Conservation (phyloP, 1,140 invertebrate species). For the Drosophila ogumai region DNA sequence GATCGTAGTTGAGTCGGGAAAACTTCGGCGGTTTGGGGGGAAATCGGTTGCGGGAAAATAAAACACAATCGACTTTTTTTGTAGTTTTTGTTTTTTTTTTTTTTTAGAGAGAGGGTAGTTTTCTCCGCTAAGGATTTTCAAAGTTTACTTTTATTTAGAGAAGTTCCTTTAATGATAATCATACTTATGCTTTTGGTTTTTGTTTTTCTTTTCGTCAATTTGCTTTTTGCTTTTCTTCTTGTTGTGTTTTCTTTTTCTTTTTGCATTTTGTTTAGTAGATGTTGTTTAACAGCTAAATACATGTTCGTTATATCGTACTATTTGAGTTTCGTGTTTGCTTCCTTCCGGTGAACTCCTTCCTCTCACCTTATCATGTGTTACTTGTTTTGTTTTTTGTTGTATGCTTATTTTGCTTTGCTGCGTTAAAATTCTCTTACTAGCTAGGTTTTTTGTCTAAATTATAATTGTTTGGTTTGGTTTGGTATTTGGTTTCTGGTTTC, state of each 20-base stretch:
- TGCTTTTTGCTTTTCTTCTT: constrained; percentile 48
- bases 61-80: constrained; percentile 75
- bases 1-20: constrained; percentile 33
- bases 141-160: constrained; percentile 83
- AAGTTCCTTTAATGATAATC: constrained; percentile 83
- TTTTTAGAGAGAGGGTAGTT: constrained; percentile 79
- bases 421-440: constrained; percentile 79
- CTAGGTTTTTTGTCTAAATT: constrained; percentile 70
- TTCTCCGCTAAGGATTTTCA: constrained; percentile 83
- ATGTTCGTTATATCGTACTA: constrained; percentile 70
- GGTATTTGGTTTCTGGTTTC: constrained; percentile 69
- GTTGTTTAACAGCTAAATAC: constrained; percentile 77
- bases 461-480: constrained; percentile 67
- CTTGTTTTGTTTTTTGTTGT: constrained; percentile 13
- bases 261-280: constrained; percentile 40
- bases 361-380: constrained; percentile 35
- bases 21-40: constrained; percentile 26
- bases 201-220: constrained; percentile 47
- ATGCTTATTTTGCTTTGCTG: constrained; percentile 57
- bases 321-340: constrained; percentile 57
- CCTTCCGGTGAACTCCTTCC: constrained; percentile 48
- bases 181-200: constrained; percentile 70
- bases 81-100: constrained; percentile 56
- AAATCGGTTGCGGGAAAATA: constrained; percentile 64
- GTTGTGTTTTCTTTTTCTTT: constrained; percentile 44